Evolutionary conservation across 2,888 invertebrate genomes (phyloP).

Genomic region (Holacanthella duospinosa): DNA sequence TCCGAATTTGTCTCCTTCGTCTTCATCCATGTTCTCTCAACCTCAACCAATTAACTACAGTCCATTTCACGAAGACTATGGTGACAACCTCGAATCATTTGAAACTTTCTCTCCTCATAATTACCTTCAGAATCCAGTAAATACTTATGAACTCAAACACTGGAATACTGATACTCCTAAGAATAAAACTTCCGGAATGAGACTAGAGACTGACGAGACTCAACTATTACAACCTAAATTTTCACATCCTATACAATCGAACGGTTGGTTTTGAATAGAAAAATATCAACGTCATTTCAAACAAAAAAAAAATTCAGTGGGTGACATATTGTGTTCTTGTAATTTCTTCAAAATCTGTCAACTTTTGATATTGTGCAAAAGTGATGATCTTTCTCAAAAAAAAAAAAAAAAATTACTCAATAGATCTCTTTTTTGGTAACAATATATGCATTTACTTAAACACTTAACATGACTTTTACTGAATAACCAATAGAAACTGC

Average conservation of each 20-base stretch:
- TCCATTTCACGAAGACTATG: not conserved
- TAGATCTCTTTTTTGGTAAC: not conserved
- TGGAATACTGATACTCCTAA: not conserved
- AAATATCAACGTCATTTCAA: not conserved
- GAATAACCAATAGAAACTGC: not conserved
- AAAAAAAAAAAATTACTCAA: not conserved
- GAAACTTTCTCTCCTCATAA: not conserved
- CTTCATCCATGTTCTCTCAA: slow-evolving; percentile 16
- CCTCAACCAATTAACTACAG: not conserved
- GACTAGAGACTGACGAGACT: not conserved
- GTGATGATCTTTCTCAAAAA: no score
- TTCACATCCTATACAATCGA: not conserved
- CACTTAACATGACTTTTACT: not conserved
- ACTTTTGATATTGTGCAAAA: no score
- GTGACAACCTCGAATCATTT: not conserved
- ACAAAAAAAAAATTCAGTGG: no score
- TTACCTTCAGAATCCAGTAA: not conserved
- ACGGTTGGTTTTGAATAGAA: not conserved
- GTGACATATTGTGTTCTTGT: no score
- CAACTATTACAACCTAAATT: not conserved
- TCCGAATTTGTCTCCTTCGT: not conserved
- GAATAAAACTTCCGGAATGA: not conserved
- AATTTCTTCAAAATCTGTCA: no score
- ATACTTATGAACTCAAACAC: not conserved
- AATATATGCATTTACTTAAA: not conserved